Base-by-base conservation (phyloP, 1,140 invertebrate species). In the Mylabris phalerata region DNA sequence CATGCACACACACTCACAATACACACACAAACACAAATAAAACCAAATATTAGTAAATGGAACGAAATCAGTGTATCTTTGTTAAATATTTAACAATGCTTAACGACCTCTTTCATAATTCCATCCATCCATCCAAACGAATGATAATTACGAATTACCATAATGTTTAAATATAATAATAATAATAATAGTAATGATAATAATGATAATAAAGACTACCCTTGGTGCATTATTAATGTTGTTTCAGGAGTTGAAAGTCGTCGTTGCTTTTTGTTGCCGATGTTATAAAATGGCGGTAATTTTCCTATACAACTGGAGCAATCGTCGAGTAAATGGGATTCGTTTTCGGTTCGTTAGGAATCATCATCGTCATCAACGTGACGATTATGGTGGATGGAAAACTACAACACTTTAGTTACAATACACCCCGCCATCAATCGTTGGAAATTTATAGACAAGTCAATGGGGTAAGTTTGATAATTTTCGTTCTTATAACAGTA, bases 281-380 rank as follows among this genome's bases (percentile, higher is more conserved):
- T 11, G 60, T 44, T 45, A 52, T 63, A 69, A 69, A 69, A 69
- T 69, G 67, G 66, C 67, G 62, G 67, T 66, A 69, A 69, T 69
- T 63, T 61, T 58, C 51, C 32, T 48, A 19, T 19, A 19, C 19
- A 19, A 19, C 19, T 19, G 19, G 19, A 19, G 19, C 19, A 19
- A 19, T 19, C 19, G 19, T 19, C 19, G 19, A 41, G 41, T 47
- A 57, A 44, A 60, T 61, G 57, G 61, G 48, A 58, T 49, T 60
- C 63, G 61, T 67, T 67, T 61, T 63, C 63, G 65, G 63, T 67
- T 68, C 67, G 67, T 68, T 68, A 68, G 61, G 61, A 60, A 52
- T 57, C 55, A 55, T 62, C 65, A 68, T 68, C 32, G 32, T 32
- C 32, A 32, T 32, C 19, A 19, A 19, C 32, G 32, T 32, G 32